Base-by-base conservation (phyloP, 2,797 vertebrate species). In the Tragopan temminckii region DNA sequence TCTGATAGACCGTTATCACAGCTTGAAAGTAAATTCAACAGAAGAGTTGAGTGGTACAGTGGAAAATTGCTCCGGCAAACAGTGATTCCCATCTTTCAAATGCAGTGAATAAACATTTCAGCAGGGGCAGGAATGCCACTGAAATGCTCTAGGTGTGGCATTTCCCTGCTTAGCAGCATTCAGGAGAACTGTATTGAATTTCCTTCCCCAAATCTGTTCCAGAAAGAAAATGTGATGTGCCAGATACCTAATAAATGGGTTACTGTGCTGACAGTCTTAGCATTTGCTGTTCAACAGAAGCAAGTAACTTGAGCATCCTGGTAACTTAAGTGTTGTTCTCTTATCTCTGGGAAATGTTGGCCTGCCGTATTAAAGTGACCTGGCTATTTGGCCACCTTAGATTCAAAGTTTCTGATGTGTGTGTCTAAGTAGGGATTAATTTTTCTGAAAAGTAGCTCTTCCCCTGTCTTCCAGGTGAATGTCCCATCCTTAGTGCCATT, bases 111-210 rank as follows among this genome's bases (percentile, higher is more conserved):
- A 92, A 85, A 67, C 25, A 75, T 91, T 96, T 94, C 82, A 91
- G 59, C 40, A 66, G 89, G 72, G 55, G 50, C 21, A 91, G 52
- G 74, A 93, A 93, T 84, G 80, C 77, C 55, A 91, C 59, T 95
- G 85, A 91, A 95, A 88, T 89, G 72, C 85, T 57, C 66, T 86
- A 95, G 93, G 91, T 5, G 85, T 94, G 93, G 88, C 78, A 80
- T 91, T 96, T 96, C 90, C 91, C 75, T 77, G 52, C 74, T 86
- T 71, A 91, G 67, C 80, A 90, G 85, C 88, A 88, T 82, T 82
- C 11, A 84, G 74, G 82, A 89, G 82, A 88, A 79, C 93, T 86
- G 68, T 88, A 87, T 88, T 88, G n/a, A 64, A 91, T 94, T 95
- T 94, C 93, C 90, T 91, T 91, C 88, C 88, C 83, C 0, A 0